Evolutionary conservation across 1,140 invertebrate species (phyloP).

Genomic region (Drosophila watanabei): DNA sequence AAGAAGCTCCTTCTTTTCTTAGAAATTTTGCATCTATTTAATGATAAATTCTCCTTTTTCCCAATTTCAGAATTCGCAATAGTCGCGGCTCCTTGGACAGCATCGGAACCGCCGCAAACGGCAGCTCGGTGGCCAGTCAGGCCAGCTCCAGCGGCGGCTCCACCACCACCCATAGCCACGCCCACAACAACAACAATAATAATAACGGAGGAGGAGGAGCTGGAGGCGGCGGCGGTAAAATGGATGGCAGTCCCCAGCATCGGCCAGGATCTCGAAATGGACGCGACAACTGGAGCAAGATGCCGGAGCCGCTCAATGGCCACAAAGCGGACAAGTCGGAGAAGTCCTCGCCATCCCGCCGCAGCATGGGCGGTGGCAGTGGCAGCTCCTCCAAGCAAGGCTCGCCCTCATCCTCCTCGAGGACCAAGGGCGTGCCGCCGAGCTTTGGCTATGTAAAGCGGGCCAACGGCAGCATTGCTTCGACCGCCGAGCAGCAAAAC

Average conservation of each 20-base stretch:
- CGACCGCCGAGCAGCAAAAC: slow-evolving; percentile 87
- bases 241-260: slow-evolving; percentile 77
- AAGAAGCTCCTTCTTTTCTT: neutral
- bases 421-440: slow-evolving; percentile 90
- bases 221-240: slow-evolving; percentile 48
- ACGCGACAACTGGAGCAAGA: slow-evolving; percentile 84
- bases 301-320: slow-evolving; percentile 82
- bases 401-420: slow-evolving; percentile 86
- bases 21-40: neutral
- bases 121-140: slow-evolving; percentile 77
- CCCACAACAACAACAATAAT: slow-evolving; percentile 63
- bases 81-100: slow-evolving; percentile 85
- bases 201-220: slow-evolving; percentile 54
- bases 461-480: slow-evolving; percentile 87
- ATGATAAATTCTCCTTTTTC: neutral
- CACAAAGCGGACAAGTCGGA: slow-evolving; percentile 77
- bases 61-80: slow-evolving; percentile 73
- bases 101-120: slow-evolving; percentile 79
- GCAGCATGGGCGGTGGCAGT: slow-evolving; percentile 74
- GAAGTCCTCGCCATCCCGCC: slow-evolving; percentile 80
- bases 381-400: slow-evolving; percentile 86
- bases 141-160: slow-evolving; percentile 81
- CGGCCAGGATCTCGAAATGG: slow-evolving; percentile 78
- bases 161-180: slow-evolving; percentile 50
- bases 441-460: slow-evolving; percentile 94